Conservation (phyloP, 2,113 vertebrate species). For the Setophaga kirtlandii region DNA sequence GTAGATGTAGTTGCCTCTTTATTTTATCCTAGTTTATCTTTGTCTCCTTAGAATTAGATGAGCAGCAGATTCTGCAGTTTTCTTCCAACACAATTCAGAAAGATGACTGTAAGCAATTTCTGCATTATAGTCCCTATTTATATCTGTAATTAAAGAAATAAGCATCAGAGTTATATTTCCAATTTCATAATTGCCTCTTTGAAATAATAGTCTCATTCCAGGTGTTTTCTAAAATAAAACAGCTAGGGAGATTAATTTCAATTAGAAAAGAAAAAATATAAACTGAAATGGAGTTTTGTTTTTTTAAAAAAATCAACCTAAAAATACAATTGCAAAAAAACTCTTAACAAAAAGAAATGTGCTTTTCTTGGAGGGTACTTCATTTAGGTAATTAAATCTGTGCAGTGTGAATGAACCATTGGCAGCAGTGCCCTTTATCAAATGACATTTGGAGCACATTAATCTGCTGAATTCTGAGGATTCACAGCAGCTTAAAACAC, state of each 20-base stretch:
- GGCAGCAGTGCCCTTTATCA: slow-evolving; percentile 51
- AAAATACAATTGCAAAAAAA: not conserved
- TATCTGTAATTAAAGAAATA: slow-evolving; percentile 70
- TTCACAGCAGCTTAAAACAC: slow-evolving; percentile 8
- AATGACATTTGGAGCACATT: slow-evolving; percentile 46
- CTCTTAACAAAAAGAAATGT: not conserved
- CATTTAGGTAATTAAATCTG: slow-evolving; percentile 67
- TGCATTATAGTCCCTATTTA: slow-evolving; percentile 9
- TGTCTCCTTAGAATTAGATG: not conserved
- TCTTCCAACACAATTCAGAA: slow-evolving; percentile 10
- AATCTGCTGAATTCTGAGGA: slow-evolving; percentile 23
- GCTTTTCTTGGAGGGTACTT: slow-evolving; percentile 56
- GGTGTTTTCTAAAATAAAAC: slow-evolving; percentile 78
- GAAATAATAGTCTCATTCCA: slow-evolving; percentile 73
- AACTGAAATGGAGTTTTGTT: slow-evolving; percentile 27
- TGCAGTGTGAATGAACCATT: slow-evolving; percentile 18
- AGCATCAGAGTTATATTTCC: slow-evolving; percentile 63
- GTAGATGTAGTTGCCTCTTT: not conserved
- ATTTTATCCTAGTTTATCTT: not conserved
- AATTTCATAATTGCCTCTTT: slow-evolving; percentile 77
- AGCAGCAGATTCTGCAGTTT: slow-evolving; percentile 10
- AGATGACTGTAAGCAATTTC: slow-evolving; percentile 45
- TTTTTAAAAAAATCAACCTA: not conserved
- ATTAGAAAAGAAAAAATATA: slow-evolving; percentile 70
- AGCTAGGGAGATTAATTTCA: slow-evolving; percentile 77